Evolutionary conservation across 2,113 vertebrate species (phyloP), one percentile per base, ranked within the genome.

Genomic region (Rousettus leschenaultii): DNA sequence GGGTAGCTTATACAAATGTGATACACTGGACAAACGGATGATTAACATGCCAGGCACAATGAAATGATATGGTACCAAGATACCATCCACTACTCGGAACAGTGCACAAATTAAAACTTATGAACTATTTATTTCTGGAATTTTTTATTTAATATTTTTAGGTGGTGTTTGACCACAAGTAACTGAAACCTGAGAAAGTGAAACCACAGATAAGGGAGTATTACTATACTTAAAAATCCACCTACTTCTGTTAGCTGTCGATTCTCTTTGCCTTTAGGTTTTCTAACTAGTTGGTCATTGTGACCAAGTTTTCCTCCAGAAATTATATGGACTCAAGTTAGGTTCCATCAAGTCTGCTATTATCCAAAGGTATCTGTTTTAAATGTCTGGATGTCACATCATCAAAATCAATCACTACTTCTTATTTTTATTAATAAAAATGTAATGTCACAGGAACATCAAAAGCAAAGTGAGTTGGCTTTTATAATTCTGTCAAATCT

Each of bases 331-430:
- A 63, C 7, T 57, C 28, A 22, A 85, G 12, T 38, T 45, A 91
- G 19, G 7, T 63, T 33, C 16, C 26, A 0, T 75, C 59, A 70
- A 19, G 15, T 57, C 61, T 63, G 43, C 0, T 6, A 12, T 51
- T 95, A 94, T 89, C 94, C 82, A 94, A 97, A 94, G 13, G 0
- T 4, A 95, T 96, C 82, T 45, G 6, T 96, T 95, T 65, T 87
- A 97, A 96, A 91, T 95, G 80, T 65, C 4, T 87, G 18, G 4
- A 40, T 97, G 8, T 33, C 30, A 79, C 9, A 95, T 97, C 0
- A 0, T 4, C 10, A 84, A 95, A 95, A 26, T 79, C 59, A 94
- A 92, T 14, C 6, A 51, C 16, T 26, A 51, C 5, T 1, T 86
- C 5, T 38, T 14, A 1, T 74, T 97, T 95, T 91, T n/a, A 73